These are phyloP conservation scores for Pachycephus smyrnensis DNA, from an alignment of 2,888 invertebrate species.

Conservation along the genomic window DNA sequence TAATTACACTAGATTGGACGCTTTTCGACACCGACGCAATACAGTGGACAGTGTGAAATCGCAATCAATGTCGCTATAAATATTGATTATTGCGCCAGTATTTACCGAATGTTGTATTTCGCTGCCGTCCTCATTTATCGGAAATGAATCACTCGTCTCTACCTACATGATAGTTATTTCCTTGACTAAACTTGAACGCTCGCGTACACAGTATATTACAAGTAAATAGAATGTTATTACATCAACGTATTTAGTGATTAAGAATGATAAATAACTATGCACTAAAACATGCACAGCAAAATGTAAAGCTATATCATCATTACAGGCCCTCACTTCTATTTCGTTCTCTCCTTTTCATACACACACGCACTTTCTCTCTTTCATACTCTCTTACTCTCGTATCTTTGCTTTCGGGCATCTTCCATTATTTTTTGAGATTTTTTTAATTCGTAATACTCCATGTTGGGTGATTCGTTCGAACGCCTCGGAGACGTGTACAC, in stretches of 20 bases:
- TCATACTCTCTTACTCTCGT: background rate
- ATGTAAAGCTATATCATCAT: constrained; percentile 44
- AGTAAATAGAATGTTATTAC: constrained; percentile 30
- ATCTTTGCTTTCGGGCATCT: background rate
- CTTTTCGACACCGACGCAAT: constrained; percentile 3
- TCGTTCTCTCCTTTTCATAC: background rate
- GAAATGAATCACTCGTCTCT: constrained; percentile 27
- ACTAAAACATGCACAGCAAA: constrained; percentile 65
- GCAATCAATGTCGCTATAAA: constrained; percentile 17
- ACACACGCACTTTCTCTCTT: background rate
- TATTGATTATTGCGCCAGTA: constrained; percentile 32
- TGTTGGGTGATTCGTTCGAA: background rate
- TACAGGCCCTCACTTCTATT: constrained; percentile 24
- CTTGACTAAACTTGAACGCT: background rate
- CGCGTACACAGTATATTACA: constrained; percentile 9
- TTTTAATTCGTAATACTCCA: background rate
- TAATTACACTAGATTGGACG: constrained; percentile 8
- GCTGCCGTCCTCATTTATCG: constrained; percentile 11
- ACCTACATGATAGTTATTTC: background rate
- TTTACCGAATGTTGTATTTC: constrained; percentile 3
- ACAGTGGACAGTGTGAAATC: background rate
- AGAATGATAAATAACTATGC: constrained; percentile 54
- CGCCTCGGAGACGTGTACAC: background rate
- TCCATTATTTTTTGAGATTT: background rate
- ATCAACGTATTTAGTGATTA: constrained; percentile 33